These are phyloP conservation scores for Procambarus virginalis DNA, from an alignment of 1,140 invertebrate species.

Conservation along the genomic window DNA sequence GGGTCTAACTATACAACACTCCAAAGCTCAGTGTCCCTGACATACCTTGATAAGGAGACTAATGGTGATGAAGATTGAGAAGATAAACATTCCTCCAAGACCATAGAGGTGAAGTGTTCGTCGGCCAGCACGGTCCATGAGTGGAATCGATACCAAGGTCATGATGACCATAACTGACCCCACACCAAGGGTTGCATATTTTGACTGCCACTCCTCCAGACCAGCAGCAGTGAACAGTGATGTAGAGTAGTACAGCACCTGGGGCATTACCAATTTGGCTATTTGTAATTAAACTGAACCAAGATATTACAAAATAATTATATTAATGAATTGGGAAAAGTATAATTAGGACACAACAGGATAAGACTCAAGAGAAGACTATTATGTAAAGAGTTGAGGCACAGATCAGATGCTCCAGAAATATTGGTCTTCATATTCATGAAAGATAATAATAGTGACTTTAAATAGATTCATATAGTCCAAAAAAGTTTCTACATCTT, in stretches of 20 bases:
- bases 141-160: slow-evolving; percentile 95
- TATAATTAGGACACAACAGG: background rate
- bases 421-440: slow-evolving; percentile 37
- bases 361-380: background rate
- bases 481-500: background rate
- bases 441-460: background rate
- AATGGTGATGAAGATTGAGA: slow-evolving; percentile 97
- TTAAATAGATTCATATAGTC: background rate
- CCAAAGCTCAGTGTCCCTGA: background rate
- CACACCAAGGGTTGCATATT: slow-evolving; percentile 90
- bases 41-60: slow-evolving; percentile 89
- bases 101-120: slow-evolving; percentile 95
- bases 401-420: slow-evolving; percentile 50
- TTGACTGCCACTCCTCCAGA: slow-evolving; percentile 81
- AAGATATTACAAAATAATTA: background rate
- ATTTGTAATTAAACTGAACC: background rate
- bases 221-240: slow-evolving; percentile 92
- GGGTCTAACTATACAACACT: too few relatives aligned
- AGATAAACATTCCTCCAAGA: slow-evolving; percentile 97
- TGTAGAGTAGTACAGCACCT: slow-evolving; percentile 98
- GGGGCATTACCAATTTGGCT: slow-evolving; percentile 45
- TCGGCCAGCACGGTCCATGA: slow-evolving; percentile 96
- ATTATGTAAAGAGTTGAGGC: slow-evolving; percentile 73
- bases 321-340: background rate
- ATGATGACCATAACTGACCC: slow-evolving; percentile 97